Conservation (phyloP, 2,888 invertebrate species). For the Proisotoma minuta region DNA sequence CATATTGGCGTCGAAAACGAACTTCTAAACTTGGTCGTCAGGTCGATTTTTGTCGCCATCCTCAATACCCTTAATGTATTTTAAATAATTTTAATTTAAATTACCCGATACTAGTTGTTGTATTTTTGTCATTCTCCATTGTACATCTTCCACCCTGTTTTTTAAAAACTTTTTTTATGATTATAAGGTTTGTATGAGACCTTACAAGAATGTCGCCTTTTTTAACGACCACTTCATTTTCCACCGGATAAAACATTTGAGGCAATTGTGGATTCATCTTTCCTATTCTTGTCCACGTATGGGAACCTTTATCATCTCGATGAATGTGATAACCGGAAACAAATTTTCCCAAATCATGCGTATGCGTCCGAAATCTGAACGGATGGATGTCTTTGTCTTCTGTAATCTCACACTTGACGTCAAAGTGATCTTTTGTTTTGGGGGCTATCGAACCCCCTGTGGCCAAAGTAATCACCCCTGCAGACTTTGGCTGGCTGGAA, state of each 20-base stretch:
- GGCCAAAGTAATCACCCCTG: conserved; percentile 5
- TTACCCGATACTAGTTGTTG: conserved; percentile 69
- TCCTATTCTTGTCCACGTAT: conserved; percentile 76
- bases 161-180: not conserved
- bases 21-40: too few relatives aligned
- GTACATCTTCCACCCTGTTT: conserved; percentile 79
- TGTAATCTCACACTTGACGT: conserved; percentile 73
- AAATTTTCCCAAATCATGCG: conserved; percentile 75
- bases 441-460: conserved; percentile 65
- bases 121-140: conserved; percentile 69
- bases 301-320: conserved; percentile 55
- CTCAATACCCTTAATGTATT: too few relatives aligned
- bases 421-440: conserved; percentile 71
- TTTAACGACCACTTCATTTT: conserved; percentile 56
- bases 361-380: conserved; percentile 90
- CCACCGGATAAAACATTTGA: conserved; percentile 88
- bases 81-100: conserved; percentile 42
- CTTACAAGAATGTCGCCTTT: conserved; percentile 64
- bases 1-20: too few relatives aligned
- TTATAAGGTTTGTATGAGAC: not conserved
- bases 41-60: too few relatives aligned
- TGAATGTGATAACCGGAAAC: conserved; percentile 75
- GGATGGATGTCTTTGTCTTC: conserved; percentile 83
- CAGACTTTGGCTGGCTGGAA: not conserved
- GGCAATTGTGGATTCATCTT: conserved; percentile 79